phyloP scores from a whole-genome alignment of 2,113 vertebrate genomes.

The Microcebus tavaratra region DNA sequence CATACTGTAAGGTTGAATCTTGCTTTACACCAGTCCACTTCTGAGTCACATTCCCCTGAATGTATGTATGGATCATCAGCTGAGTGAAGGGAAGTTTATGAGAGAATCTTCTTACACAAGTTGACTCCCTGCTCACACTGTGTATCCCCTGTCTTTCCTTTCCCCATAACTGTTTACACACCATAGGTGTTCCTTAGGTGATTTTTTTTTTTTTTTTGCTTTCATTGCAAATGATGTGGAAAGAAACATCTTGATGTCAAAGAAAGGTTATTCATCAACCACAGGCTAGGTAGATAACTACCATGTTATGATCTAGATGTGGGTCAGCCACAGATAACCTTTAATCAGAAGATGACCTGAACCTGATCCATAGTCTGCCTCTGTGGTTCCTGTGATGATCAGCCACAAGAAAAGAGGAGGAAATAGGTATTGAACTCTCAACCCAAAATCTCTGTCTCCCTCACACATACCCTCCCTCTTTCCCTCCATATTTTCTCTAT shows the following conservation, averaged over 20 bases:
- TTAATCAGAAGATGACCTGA: background rate
- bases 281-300: background rate
- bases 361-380: background rate
- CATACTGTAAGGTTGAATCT: background rate
- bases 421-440: background rate
- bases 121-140: background rate
- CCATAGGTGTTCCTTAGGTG: background rate
- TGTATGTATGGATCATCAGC: background rate
- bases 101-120: background rate
- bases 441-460: background rate
- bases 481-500: background rate
- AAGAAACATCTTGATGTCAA: background rate
- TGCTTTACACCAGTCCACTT: background rate
- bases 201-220: background rate
- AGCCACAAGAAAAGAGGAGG: background rate
- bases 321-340: background rate
- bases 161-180: background rate
- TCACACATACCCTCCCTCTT: no score
- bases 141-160: background rate
- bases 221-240: background rate
- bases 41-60: background rate
- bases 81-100: background rate
- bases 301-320: background rate
- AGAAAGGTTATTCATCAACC: background rate
- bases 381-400: background rate